Evolutionary conservation across 2,797 vertebrate species (phyloP).

Genomic region (Austrolebias charrua): DNA sequence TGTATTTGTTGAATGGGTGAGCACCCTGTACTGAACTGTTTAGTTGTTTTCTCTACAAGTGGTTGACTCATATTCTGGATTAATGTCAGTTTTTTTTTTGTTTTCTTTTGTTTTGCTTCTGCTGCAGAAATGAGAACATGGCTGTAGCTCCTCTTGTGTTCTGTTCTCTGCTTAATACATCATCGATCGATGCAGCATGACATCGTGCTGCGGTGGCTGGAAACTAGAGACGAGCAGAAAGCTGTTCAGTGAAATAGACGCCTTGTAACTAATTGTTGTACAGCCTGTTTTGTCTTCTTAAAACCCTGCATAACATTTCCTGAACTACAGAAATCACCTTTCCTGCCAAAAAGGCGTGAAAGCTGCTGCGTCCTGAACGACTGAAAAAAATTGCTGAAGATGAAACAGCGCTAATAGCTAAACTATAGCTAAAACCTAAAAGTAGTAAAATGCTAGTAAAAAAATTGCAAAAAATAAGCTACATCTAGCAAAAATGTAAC

Average conservation of each 20-base stretch:
- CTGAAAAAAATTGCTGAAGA: too few species aligned
- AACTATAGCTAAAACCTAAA: too few species aligned
- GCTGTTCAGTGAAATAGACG: slow-evolving; percentile 6
- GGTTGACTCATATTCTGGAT: slow-evolving; percentile 36
- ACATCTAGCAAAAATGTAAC: too few species aligned
- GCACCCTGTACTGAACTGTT: too few species aligned
- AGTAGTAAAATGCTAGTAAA: too few species aligned
- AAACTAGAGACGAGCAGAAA: slow-evolving; percentile 47
- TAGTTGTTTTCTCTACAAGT: neutral
- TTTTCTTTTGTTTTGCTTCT: too few species aligned
- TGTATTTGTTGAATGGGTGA: too few species aligned
- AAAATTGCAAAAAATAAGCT: too few species aligned
- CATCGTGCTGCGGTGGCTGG: slow-evolving; percentile 54
- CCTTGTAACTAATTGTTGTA: neutral
- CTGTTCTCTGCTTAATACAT: slow-evolving; percentile 56
- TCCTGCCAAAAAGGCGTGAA: too few species aligned
- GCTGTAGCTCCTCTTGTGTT: slow-evolving; percentile 39
- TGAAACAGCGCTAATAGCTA: too few species aligned
- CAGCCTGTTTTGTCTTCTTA: neutral
- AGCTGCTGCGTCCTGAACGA: too few species aligned
- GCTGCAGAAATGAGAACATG: slow-evolving; percentile 25
- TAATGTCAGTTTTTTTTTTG: slow-evolving; percentile 30
- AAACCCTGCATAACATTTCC: neutral
- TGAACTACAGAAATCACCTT: too few species aligned
- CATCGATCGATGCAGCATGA: slow-evolving; percentile 59